phyloP scores from a whole-genome alignment of 1,140 invertebrate species.

The Drosophila arizonae region DNA sequence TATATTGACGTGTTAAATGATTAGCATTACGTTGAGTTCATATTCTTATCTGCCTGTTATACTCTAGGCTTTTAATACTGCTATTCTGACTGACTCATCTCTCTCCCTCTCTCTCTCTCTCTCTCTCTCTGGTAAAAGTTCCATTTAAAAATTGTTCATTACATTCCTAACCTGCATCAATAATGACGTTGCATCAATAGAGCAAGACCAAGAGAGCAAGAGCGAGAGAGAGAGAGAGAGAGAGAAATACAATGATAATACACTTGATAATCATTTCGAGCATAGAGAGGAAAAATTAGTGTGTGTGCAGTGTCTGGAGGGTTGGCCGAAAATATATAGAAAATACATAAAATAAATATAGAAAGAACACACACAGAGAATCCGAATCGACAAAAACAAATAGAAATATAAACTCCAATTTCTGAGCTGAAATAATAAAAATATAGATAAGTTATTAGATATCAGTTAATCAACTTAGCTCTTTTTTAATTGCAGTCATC shows the following conservation, averaged over 20 bases:
- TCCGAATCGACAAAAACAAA: slow-evolving; percentile 7
- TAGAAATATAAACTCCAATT: slow-evolving; percentile 13
- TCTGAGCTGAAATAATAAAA: background rate
- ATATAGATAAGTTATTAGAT: background rate
- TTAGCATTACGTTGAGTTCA: background rate
- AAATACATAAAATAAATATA: slow-evolving; percentile 43
- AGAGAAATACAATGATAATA: slow-evolving; percentile 21
- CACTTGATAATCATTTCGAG: slow-evolving; percentile 58
- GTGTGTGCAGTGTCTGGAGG: background rate
- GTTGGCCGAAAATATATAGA: slow-evolving; percentile 11
- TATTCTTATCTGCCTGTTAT: background rate
- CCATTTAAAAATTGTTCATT: slow-evolving; percentile 17
- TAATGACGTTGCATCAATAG: slow-evolving; percentile 36
- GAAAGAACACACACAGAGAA: slow-evolving; percentile 9
- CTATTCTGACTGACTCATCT: slow-evolving; percentile 8
- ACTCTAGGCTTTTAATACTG: background rate
- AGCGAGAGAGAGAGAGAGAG: background rate
- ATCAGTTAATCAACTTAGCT: background rate
- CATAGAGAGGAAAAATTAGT: background rate
- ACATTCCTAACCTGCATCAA: slow-evolving; percentile 73
- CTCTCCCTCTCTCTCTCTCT: background rate
- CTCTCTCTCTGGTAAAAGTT: background rate
- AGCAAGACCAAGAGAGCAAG: background rate
- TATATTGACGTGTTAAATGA: slow-evolving; percentile 6
- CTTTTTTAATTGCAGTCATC: background rate